Evolutionary conservation across 2,888 invertebrate genomes (phyloP).

Genomic region (Lepidocyrtoides sp.): DNA sequence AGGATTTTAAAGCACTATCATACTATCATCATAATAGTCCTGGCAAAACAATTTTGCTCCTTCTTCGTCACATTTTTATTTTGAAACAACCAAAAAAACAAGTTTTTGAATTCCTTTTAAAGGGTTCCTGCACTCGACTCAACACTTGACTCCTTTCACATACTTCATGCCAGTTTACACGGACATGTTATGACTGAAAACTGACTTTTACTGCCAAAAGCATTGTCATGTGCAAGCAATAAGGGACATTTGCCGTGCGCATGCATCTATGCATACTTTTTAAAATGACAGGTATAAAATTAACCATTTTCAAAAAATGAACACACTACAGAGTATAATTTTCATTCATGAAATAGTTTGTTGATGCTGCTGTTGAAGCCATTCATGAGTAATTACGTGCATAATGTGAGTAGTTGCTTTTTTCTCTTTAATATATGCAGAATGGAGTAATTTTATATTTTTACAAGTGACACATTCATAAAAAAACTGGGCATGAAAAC

Average conservation of each 20-base stretch:
- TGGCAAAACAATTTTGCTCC: conserved; percentile 27
- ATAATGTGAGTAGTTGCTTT: conserved; percentile 32
- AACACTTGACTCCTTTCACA: conserved; percentile 55
- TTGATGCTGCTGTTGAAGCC: conserved; percentile 5
- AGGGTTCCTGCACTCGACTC: conserved; percentile 66
- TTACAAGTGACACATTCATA: conserved; percentile 37
- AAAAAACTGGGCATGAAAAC: conserved; percentile 39
- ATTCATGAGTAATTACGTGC: conserved; percentile 28
- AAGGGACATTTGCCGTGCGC: conserved; percentile 10
- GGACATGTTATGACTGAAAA: conserved; percentile 68
- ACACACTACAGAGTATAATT: conserved; percentile 18
- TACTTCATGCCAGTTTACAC: conserved; percentile 56
- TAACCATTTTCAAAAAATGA: conserved; percentile 47
- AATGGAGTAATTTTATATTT: too few species aligned
- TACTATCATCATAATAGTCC: background rate
- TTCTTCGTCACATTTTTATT: conserved; percentile 25
- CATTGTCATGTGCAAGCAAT: background rate
- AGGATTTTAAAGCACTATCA: conserved; percentile 24
- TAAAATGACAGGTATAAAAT: conserved; percentile 64
- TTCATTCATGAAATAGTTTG: conserved; percentile 36
- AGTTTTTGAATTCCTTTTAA: conserved; percentile 70
- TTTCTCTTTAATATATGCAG: background rate
- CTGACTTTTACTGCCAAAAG: conserved; percentile 45
- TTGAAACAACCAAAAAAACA: conserved; percentile 19
- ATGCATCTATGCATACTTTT: background rate